Conservation (phyloP, 1,140 invertebrate genomes). For the Apis florea region DNA sequence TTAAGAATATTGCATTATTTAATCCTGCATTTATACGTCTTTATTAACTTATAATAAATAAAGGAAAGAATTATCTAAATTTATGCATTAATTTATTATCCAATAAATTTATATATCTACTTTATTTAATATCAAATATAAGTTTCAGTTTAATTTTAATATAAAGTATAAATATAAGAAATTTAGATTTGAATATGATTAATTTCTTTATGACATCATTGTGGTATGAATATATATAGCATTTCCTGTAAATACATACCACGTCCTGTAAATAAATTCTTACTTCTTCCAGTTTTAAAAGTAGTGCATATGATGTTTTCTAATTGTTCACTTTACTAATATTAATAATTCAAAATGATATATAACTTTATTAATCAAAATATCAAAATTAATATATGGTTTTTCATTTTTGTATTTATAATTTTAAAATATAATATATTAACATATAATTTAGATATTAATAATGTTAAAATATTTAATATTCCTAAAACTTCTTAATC, state of each 20-base stretch:
- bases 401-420: background rate
- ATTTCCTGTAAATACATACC: constrained; percentile 41
- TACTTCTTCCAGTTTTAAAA: background rate
- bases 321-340: background rate
- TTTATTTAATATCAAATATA: background rate
- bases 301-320: background rate
- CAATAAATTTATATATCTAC: background rate
- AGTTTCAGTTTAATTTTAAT: background rate
- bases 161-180: background rate
- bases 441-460: constrained; percentile 64
- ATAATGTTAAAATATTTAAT: constrained; percentile 51
- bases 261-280: constrained; percentile 37
- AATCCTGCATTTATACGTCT: constrained; percentile 71
- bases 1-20: constrained; percentile 65
- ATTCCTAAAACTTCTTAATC: constrained; percentile 41
- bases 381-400: background rate
- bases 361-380: background rate
- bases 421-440: background rate
- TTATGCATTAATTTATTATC: constrained; percentile 45
- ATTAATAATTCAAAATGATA: constrained; percentile 17
- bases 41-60: constrained; percentile 68
- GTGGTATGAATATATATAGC: constrained; percentile 41
- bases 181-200: background rate
- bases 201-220: constrained; percentile 42
- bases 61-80: constrained; percentile 52